phyloP scores from a whole-genome alignment of 1,140 invertebrate species.

The Cyrtorhinus lividipennis region DNA sequence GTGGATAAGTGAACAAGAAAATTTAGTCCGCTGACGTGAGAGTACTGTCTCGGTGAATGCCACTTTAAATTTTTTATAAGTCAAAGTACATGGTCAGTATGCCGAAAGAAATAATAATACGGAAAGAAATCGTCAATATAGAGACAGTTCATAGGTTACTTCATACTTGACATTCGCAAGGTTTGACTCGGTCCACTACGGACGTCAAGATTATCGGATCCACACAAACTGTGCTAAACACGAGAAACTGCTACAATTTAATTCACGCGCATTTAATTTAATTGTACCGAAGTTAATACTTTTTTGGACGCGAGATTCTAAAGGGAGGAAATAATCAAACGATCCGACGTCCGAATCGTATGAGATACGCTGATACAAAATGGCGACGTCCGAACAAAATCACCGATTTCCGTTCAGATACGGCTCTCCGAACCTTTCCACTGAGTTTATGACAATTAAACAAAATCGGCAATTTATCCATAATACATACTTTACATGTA shows the following conservation, averaged over 20 bases:
- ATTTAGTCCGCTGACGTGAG: background rate
- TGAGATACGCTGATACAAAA: conserved; percentile 17
- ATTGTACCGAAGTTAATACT: no score
- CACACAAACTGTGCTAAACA: no score
- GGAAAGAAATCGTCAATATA: background rate
- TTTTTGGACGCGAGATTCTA: no score
- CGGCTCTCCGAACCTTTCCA: background rate
- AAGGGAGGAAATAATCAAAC: conserved; percentile 12
- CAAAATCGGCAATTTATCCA: background rate
- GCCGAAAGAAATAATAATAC: background rate
- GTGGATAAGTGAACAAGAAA: no score
- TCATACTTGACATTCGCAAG: background rate
- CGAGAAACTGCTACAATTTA: background rate
- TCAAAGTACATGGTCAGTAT: background rate
- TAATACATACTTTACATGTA: no score
- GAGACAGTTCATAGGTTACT: conserved; percentile 4
- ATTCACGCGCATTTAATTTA: background rate
- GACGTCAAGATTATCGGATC: no score
- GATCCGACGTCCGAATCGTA: conserved; percentile 5
- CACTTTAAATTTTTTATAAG: no score
- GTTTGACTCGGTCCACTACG: background rate
- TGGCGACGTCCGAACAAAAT: conserved; percentile 15
- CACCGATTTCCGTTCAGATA: background rate
- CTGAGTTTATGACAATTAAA: background rate
- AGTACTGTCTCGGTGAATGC: background rate